Base-by-base conservation (phyloP, 1,140 invertebrate genomes). In the Magallana angulata region DNA sequence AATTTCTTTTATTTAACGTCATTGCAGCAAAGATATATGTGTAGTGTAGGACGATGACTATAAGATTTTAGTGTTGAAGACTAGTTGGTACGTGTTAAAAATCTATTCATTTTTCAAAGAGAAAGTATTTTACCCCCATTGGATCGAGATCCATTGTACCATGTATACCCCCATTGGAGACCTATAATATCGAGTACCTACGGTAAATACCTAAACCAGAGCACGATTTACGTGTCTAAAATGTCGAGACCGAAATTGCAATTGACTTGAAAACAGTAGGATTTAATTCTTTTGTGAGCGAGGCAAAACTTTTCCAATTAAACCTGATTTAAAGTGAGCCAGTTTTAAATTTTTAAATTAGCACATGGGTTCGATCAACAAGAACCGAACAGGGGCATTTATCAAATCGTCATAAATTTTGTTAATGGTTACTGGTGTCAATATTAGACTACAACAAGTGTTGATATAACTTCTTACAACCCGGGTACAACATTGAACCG, bases 401-500 rank as follows among this genome's bases (percentile, higher is more conserved):
- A 76, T 76, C 68, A 71, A 71, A 71, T 30, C 6, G 24, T 76
- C 68, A 76, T 76, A 76, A 76, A 76, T 76, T 76, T 76, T 30
- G 18, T 36, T 36, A 30, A 36, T 8, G 24, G 68, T 76, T 30
- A 30, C 24, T 30, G 68, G 8, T 76, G 68, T 30, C 24, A 12
- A 30, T 76, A 30, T 76, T 48, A 76, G 4, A 76, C 24, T 30
- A 18, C 36, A 48, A 76, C 68, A 76, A 24, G 24, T 36, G 24
- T 76, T 30, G 24, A 24, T 76, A 76, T 30, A 76, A 76, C 68
- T 76, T 18, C 24, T 36, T 36, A 76, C 60, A 62, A n/a, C n/a
- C n/a, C 12, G n/a, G 60, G 6, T 12, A 16, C 60, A n/a, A n/a
- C 11, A 16, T 62, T 62, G 5, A 48, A 48, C 36, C 36, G 36